These are phyloP conservation scores for Hippocampus kuda DNA, from an alignment of 2,797 vertebrate species.

Conservation along the genomic window DNA sequence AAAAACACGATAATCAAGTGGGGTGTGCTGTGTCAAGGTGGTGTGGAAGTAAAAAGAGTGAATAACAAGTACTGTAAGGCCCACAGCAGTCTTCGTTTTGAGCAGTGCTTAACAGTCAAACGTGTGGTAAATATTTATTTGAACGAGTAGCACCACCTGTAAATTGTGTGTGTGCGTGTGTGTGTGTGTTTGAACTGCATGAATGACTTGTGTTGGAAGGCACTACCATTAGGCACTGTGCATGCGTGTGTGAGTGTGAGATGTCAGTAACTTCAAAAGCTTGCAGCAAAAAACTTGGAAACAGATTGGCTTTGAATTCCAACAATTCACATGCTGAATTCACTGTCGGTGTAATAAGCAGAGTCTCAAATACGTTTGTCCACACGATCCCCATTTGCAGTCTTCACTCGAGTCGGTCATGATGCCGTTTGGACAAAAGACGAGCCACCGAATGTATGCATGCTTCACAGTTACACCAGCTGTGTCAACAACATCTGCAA, in stretches of 20 bases:
- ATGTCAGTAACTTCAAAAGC: slow-evolving; percentile 47
- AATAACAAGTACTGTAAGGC: neutral
- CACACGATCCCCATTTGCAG: neutral
- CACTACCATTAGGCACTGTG: slow-evolving; percentile 60
- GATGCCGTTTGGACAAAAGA: neutral
- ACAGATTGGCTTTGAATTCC: neutral
- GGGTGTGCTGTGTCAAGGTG: neutral
- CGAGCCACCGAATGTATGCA: neutral
- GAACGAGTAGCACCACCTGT: slow-evolving; percentile 57
- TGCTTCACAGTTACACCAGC: neutral
- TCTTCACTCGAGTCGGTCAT: neutral
- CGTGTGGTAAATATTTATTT: slow-evolving; percentile 25
- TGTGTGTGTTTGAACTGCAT: slow-evolving; percentile 7
- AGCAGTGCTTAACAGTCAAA: slow-evolving; percentile 14
- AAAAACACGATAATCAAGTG: slow-evolving; percentile 49
- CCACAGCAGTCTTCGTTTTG: neutral
- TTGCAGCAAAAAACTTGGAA: neutral
- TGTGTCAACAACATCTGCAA: neutral
- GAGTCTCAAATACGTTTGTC: neutral
- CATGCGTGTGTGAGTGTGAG: slow-evolving; percentile 21
- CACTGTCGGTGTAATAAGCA: neutral
- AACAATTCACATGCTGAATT: slow-evolving; percentile 1
- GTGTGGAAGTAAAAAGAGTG: neutral
- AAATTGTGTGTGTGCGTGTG: neutral
- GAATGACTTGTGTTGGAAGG: slow-evolving; percentile 32